Percentiles rank a stretch among this genome's conserved stretches.
Conservation (phyloP, 1,140 invertebrate species). For the Euwallacea similis region DNA sequence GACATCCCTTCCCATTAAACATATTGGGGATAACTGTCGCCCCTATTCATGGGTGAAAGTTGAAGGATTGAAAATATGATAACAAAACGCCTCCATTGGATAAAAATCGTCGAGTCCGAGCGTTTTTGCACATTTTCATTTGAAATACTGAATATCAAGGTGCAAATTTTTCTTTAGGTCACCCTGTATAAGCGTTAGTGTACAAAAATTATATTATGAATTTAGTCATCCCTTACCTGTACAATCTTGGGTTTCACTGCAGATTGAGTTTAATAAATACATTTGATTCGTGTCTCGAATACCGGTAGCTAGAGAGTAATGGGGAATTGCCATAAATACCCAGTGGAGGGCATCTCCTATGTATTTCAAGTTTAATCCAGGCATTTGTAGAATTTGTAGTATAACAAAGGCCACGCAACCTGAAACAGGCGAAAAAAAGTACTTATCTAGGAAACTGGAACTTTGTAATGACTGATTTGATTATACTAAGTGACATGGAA, state of each 20-base stretch:
- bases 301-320: conserved; percentile 64
- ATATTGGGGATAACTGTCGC: too few relatives aligned
- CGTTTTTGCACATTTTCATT: too few relatives aligned
- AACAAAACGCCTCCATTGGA: too few relatives aligned
- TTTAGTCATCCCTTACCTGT: too few relatives aligned
- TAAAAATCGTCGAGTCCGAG: too few relatives aligned
- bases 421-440: conserved; percentile 42
- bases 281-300: conserved; percentile 41
- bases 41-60: too few relatives aligned
- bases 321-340: conserved; percentile 69
- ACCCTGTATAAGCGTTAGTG: background rate
- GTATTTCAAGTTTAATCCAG: conserved; percentile 59
- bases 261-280: conserved; percentile 38
- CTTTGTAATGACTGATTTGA: background rate
- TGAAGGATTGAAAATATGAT: too few relatives aligned
- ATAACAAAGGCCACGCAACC: conserved; percentile 68
- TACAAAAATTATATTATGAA: background rate
- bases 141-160: background rate
- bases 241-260: conserved; percentile 11
- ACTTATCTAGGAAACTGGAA: background rate
- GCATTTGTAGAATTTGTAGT: conserved; percentile 65
- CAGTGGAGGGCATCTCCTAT: conserved; percentile 64
- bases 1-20: too few relatives aligned
- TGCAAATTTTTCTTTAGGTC: too few relatives aligned
- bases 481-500: too few relatives aligned